Percentiles rank a stretch among this genome's conserved stretches.
These are phyloP conservation scores for Myotis davidii DNA, from an alignment of 2,113 vertebrate genomes.

Conservation along the genomic window DNA sequence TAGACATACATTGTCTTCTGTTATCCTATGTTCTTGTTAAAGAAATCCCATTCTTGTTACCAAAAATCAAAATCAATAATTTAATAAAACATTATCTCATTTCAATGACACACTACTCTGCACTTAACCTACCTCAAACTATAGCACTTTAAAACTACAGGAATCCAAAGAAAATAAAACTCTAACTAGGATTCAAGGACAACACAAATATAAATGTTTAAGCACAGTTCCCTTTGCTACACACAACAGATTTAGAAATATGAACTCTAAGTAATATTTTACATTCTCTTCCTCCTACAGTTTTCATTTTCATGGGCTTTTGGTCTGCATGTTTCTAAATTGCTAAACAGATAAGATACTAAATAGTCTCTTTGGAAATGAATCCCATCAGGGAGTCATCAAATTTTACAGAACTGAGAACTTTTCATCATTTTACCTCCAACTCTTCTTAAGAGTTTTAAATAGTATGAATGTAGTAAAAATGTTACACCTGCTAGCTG, in stretches of 20 bases:
- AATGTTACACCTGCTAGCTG: neutral
- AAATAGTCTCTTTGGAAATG: conserved; percentile 36
- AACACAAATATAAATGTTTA: neutral
- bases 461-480: neutral
- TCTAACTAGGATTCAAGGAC: neutral
- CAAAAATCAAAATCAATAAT: neutral
- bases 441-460: conserved; percentile 43
- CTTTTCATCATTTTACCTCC: conserved; percentile 47
- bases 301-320: conserved; percentile 43
- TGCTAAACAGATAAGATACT: conserved; percentile 10
- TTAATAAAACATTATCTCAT: neutral
- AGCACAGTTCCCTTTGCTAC: neutral
- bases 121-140: neutral
- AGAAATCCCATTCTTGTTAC: neutral
- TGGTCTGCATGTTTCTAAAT: conserved; percentile 15
- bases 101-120: neutral
- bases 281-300: neutral
- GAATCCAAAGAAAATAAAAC: conserved; percentile 18
- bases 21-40: neutral
- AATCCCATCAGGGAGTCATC: conserved; percentile 12
- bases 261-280: neutral
- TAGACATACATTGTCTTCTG: neutral
- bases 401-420: conserved; percentile 45
- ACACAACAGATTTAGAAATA: conserved; percentile 14
- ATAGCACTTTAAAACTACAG: neutral